Evolutionary conservation across 2,888 invertebrate species (phyloP), one percentile per base, ranked within the genome.

Genomic region (Aleiodes testaceus): DNA sequence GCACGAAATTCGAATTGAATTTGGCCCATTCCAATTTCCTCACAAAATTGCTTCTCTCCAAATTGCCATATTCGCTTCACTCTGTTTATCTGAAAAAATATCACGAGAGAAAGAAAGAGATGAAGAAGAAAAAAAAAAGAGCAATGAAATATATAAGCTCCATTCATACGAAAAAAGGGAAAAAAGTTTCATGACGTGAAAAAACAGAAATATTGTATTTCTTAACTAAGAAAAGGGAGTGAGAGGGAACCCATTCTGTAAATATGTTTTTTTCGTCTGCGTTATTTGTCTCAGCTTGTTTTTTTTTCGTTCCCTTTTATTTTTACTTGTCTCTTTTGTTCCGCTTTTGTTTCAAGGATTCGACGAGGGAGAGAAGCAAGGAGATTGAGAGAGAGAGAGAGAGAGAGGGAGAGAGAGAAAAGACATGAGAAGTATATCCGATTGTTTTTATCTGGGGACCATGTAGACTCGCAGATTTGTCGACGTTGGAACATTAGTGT

Each of bases 401-500:
- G 45, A 44, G 49, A 16, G 6, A 36, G 20, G 47, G 12, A 22
- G 22, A 26, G 26, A 26, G 12, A 36, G 64, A 26, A 42, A 50
- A 30, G 26, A 26, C 47, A 55, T 16, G 55, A 52, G 61, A 63
- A 63, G 65, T 52, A 69, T 49, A 66, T 16, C 69, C 64, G 65
- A 75, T 79, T 75, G 72, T 78, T 78, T 76, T 79, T 78, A 75
- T 73, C 69, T 67, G 71, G 74, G 76, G 70, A 61, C 72, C 70
- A 72, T 36, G 69, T n/a, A 76, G 26, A 52, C 47, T 72, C 67
- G 66, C 55, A 70, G 79, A 81, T 80, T 80, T 79, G 79, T 80
- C 77, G 75, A 70, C 59, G 74, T 74, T 70, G 74, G 70, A 73
- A 77, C 78, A 79, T 79, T 80, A 79, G 75, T 75, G 73, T 72